A percentile compares a stretch with the other conserved stretches of the same genome.
phyloP scores from a whole-genome alignment of 2,113 vertebrate genomes.

The Piaya cayana region DNA sequence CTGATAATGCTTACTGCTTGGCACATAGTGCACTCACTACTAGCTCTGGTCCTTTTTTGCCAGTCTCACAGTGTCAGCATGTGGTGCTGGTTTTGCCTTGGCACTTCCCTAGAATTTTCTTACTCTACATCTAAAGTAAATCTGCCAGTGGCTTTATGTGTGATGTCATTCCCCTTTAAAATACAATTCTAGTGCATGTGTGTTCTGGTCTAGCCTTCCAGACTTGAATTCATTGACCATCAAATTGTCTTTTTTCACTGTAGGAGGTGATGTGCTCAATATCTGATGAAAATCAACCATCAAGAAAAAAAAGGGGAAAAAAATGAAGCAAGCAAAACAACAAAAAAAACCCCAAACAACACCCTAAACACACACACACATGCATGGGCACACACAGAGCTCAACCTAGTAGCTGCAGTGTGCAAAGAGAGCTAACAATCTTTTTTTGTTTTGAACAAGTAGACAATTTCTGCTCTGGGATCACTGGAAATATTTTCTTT shows the following conservation, averaged over 20 bases:
- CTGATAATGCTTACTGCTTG: neutral
- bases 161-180: neutral
- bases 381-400: fast-evolving
- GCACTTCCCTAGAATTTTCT: neutral
- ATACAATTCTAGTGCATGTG: neutral
- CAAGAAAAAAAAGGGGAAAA: neutral
- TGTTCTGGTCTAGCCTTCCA: neutral
- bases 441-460: neutral
- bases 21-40: too few relatives aligned
- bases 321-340: too few relatives aligned
- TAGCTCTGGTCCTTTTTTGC: neutral
- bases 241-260: neutral
- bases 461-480: neutral
- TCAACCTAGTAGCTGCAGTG: neutral
- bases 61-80: neutral
- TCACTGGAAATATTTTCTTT: neutral
- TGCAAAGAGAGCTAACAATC: neutral
- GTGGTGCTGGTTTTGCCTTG: neutral
- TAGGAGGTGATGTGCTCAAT: neutral
- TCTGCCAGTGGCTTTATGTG: neutral
- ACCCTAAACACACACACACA: fast-evolving
- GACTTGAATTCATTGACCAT: neutral
- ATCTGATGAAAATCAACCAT: neutral
- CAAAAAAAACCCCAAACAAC: too few relatives aligned
- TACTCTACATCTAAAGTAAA: neutral